A percentile compares a stretch with the other conserved stretches of the same genome.
Conservation (phyloP, 2,888 invertebrate genomes). For the Achlya flavicornis region DNA sequence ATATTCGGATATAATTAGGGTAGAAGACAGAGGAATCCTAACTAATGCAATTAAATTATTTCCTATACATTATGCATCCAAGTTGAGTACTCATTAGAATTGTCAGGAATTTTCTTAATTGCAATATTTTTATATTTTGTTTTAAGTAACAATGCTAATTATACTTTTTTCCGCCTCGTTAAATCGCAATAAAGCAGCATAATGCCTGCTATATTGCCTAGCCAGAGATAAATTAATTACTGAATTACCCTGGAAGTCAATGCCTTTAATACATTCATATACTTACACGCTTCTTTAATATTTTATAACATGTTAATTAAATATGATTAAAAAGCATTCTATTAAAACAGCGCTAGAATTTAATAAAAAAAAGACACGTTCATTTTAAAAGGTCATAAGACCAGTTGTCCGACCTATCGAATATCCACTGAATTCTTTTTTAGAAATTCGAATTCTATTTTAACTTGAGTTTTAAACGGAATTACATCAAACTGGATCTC, state of each 20-base stretch:
- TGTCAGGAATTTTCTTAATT: slow-evolving; percentile 3
- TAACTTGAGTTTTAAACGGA: background rate
- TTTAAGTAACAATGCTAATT: background rate
- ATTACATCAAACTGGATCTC: slow-evolving; percentile 17
- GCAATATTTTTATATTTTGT: background rate
- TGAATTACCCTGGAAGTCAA: background rate
- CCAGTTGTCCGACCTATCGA: background rate
- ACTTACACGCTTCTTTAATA: background rate
- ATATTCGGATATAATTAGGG: too few relatives aligned
- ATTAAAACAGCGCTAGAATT: background rate
- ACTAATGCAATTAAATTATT: background rate
- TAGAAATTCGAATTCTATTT: background rate
- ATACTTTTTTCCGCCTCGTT: background rate
- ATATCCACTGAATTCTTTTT: background rate
- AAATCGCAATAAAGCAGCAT: background rate
- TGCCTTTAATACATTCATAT: background rate
- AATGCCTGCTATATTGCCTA: background rate
- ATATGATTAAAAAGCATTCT: background rate
- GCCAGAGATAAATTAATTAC: background rate
- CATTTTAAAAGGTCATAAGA: background rate
- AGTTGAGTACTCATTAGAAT: background rate
- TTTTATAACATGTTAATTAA: background rate
- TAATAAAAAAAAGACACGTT: background rate
- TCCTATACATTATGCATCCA: background rate
- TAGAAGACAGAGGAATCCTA: too few relatives aligned